phyloP scores from a whole-genome alignment of 2,888 invertebrate species.

The Nemapogon koenigi region DNA sequence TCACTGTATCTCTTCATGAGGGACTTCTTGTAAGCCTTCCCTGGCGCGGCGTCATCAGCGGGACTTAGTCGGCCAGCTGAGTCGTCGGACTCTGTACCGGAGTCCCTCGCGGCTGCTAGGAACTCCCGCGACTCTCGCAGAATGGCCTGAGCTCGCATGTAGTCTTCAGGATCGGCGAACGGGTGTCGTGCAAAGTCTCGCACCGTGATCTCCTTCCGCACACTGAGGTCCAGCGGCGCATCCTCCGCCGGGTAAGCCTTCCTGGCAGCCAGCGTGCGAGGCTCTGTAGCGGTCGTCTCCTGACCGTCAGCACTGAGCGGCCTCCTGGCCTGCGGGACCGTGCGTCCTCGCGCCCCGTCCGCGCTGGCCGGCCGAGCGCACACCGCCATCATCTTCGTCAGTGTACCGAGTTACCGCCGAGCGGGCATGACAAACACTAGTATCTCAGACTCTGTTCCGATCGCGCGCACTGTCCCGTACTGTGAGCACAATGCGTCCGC shows the following conservation, averaged over 20 bases:
- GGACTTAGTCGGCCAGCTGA: slow-evolving; percentile 74
- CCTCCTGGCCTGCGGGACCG: slow-evolving; percentile 35
- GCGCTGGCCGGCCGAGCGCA: slow-evolving; percentile 48
- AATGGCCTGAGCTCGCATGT: slow-evolving; percentile 54
- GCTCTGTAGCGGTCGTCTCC: too few relatives aligned
- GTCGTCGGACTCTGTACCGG: slow-evolving; percentile 83
- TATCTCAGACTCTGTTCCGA: background rate
- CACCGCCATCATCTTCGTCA: slow-evolving; percentile 50
- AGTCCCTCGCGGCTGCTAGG: slow-evolving; percentile 67
- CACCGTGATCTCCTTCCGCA: slow-evolving; percentile 58
- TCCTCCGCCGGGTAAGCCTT: slow-evolving; percentile 62
- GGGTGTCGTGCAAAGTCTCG: slow-evolving; percentile 57
- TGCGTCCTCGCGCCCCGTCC: slow-evolving; percentile 34
- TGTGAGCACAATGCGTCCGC: slow-evolving; percentile 39
- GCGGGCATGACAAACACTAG: background rate
- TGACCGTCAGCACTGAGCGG: slow-evolving; percentile 37
- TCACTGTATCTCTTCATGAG: slow-evolving; percentile 94
- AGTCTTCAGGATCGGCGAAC: slow-evolving; percentile 56
- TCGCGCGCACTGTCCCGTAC: slow-evolving; percentile 3
- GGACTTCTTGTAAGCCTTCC: slow-evolving; percentile 86
- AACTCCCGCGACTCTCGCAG: slow-evolving; percentile 56
- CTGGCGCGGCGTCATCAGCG: slow-evolving; percentile 56
- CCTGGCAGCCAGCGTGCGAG: slow-evolving; percentile 56
- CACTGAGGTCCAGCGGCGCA: slow-evolving; percentile 81
- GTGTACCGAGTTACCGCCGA: background rate